phyloP scores from a whole-genome alignment of 1,140 invertebrate genomes.

The Drosophila nasuta region DNA sequence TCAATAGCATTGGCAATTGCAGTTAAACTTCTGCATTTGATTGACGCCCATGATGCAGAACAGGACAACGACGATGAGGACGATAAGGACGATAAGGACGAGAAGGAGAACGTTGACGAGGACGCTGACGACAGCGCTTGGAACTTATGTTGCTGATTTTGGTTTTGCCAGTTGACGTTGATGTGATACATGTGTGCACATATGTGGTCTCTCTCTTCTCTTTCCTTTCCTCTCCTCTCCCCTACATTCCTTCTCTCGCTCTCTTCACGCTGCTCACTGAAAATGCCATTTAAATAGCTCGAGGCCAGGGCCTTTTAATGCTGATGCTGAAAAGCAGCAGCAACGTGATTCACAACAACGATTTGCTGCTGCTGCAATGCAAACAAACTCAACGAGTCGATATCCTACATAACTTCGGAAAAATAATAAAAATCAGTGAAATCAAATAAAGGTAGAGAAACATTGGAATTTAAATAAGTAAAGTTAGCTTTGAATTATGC shows the following conservation, averaged over 20 bases:
- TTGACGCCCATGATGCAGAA: conserved; percentile 46
- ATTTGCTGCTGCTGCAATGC: neutral
- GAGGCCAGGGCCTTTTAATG: conserved; percentile 38
- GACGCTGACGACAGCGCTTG: conserved; percentile 26
- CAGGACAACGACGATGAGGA: neutral
- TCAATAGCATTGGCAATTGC: conserved; percentile 47
- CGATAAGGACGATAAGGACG: conserved; percentile 9
- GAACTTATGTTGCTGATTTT: conserved; percentile 46
- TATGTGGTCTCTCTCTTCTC: neutral
- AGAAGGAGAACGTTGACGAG: neutral
- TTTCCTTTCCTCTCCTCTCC: neutral
- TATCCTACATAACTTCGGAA: neutral
- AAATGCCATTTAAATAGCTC: conserved; percentile 45
- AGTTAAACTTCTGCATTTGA: conserved; percentile 54
- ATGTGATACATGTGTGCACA: conserved; percentile 25
- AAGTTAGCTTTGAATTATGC: too few relatives aligned
- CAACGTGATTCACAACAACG: conserved; percentile 18
- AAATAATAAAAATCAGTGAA: neutral
- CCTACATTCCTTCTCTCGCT: neutral
- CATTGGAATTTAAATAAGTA: too few relatives aligned
- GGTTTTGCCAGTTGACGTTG: conserved; percentile 44
- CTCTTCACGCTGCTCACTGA: conserved; percentile 8
- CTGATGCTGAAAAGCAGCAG: conserved; percentile 23
- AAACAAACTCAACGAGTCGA: neutral
- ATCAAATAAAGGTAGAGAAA: too few relatives aligned